phyloP scores from a whole-genome alignment of 1,140 invertebrate genomes.

The Drosophila quadrilineata region DNA sequence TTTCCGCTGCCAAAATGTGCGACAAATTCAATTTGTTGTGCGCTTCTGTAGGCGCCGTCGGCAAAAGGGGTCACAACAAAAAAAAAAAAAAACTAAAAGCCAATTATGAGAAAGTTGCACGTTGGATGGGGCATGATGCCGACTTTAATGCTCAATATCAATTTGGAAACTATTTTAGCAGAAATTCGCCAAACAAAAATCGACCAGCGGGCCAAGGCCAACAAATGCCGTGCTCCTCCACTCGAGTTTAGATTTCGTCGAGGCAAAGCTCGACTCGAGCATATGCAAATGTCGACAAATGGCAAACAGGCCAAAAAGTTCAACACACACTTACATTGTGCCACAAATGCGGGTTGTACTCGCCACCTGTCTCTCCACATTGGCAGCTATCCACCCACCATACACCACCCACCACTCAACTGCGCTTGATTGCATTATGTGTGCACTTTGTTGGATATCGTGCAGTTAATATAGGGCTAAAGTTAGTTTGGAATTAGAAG shows the following conservation, averaged over 20 bases:
- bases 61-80: constrained; percentile 1
- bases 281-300: constrained; percentile 27
- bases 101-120: constrained; percentile 48
- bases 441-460: constrained; percentile 12
- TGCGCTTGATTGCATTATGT: constrained; percentile 22
- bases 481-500: neutral
- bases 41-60: constrained; percentile 14
- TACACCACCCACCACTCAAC: neutral
- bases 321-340: neutral
- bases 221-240: constrained; percentile 22
- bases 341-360: constrained; percentile 3
- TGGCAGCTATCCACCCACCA: neutral
- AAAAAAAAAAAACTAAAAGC: constrained; percentile 41
- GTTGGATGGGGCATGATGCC: neutral
- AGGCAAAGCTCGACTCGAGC: constrained; percentile 10
- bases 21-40: constrained; percentile 65
- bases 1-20: constrained; percentile 49
- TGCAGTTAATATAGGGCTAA: neutral
- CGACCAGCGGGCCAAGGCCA: constrained; percentile 29
- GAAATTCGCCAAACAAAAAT: constrained; percentile 21
- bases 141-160: constrained; percentile 42
- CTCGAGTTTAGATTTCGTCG: neutral
- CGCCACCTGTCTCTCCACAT: neutral
- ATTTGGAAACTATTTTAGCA: too few species aligned
- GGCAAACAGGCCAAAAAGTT: constrained; percentile 8